A percentile compares a stretch with the other conserved stretches of the same genome.
Evolutionary conservation across 2,113 vertebrate genomes (phyloP).

Genomic region (Dromiciops gliroides): DNA sequence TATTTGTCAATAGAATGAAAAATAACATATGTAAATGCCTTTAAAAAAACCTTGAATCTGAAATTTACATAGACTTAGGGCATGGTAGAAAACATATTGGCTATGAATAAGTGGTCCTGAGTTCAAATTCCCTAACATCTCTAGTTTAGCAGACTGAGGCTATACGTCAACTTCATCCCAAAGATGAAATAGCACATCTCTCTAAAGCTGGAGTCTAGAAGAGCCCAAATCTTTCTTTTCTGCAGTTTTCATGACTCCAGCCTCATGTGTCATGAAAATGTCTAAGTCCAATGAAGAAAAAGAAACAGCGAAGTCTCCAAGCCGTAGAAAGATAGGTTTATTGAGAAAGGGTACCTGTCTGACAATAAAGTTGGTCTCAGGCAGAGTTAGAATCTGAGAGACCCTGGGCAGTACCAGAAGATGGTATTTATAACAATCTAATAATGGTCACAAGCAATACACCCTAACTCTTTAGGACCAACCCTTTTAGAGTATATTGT

Average conservation of each 20-base stretch:
- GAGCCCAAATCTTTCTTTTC: not conserved
- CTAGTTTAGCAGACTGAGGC: not conserved
- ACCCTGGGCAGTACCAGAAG: too few relatives aligned
- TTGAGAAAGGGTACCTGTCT: too few relatives aligned
- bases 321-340: too few relatives aligned
- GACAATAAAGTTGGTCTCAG: too few relatives aligned
- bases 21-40: not conserved
- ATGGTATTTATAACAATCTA: too few relatives aligned
- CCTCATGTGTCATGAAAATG: too few relatives aligned
- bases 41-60: not conserved
- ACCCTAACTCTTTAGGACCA: too few relatives aligned
- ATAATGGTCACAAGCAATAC: too few relatives aligned
- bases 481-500: too few relatives aligned
- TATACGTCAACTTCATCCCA: not conserved
- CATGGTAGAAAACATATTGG: not conserved
- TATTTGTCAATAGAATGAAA: not conserved
- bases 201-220: not conserved
- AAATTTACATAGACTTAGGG: not conserved
- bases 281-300: too few relatives aligned
- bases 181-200: not conserved
- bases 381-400: too few relatives aligned
- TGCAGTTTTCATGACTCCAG: not conserved
- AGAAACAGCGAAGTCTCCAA: too few relatives aligned
- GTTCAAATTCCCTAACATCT: not conserved
- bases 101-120: not conserved